phyloP scores from a whole-genome alignment of 2,113 vertebrate genomes.

The Zapornia atra region DNA sequence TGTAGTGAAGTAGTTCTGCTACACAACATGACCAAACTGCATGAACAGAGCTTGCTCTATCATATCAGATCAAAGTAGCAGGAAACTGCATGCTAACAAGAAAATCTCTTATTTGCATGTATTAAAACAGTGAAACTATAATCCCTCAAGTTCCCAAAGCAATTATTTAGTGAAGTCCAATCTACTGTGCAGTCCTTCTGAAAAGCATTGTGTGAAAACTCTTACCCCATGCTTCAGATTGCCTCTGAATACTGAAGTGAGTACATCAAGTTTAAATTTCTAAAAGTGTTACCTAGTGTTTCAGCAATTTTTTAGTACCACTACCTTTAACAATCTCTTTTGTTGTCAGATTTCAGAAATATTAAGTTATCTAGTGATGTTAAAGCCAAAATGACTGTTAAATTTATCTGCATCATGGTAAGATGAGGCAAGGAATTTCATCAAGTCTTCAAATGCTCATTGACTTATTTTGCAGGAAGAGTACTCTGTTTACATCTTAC shows the following conservation, averaged over 20 bases:
- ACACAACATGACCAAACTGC: background rate
- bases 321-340: background rate
- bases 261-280: background rate
- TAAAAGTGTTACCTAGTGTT: background rate
- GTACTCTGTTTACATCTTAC: background rate
- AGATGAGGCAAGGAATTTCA: background rate
- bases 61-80: background rate
- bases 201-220: background rate
- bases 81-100: background rate
- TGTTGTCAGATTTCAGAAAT: background rate
- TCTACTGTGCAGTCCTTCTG: background rate
- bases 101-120: background rate
- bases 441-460: background rate
- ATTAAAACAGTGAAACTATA: background rate
- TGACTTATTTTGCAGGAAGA: background rate
- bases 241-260: background rate
- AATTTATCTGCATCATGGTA: background rate
- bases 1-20: background rate
- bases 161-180: background rate
- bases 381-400: background rate
- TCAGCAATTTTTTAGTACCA: background rate
- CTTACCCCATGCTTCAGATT: background rate
- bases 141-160: background rate
- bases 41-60: background rate
- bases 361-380: background rate